Conservation (phyloP, 1,140 invertebrate species). For the Helicoverpa zea region DNA sequence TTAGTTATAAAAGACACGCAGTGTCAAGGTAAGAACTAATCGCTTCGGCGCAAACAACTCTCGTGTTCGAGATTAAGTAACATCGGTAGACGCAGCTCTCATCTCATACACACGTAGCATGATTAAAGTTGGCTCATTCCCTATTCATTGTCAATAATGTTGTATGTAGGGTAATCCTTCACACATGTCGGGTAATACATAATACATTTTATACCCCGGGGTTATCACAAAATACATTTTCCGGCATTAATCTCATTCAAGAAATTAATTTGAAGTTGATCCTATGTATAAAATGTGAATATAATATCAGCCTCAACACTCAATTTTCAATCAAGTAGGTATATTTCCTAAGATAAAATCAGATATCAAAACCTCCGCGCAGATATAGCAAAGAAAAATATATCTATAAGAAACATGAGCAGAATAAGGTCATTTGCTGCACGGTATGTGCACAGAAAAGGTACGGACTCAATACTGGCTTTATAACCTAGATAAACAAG, state of each 20-base stretch:
- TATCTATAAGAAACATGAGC: not conserved
- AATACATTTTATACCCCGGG: not conserved
- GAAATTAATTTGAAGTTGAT: not conserved
- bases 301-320: too few relatives aligned
- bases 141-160: slow-evolving; percentile 24
- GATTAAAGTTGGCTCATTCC: slow-evolving; percentile 17
- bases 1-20: slow-evolving; percentile 77
- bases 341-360: not conserved
- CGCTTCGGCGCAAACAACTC: not conserved
- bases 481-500: slow-evolving; percentile 43
- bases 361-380: not conserved
- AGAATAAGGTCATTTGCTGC: slow-evolving; percentile 35
- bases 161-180: slow-evolving; percentile 26
- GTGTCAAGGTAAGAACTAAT: slow-evolving; percentile 76
- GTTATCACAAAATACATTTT: slow-evolving; percentile 2
- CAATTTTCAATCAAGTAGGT: too few relatives aligned
- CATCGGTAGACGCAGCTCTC: not conserved
- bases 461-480: slow-evolving; percentile 25
- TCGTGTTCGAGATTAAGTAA: slow-evolving; percentile 7
- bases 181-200: not conserved
- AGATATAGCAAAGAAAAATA: slow-evolving; percentile 3
- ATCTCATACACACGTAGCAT: not conserved
- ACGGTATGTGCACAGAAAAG: not conserved
- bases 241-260: not conserved
- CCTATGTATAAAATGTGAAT: too few relatives aligned